Base-by-base conservation (phyloP, 2,113 vertebrate species). In the Bettongia penicillata region DNA sequence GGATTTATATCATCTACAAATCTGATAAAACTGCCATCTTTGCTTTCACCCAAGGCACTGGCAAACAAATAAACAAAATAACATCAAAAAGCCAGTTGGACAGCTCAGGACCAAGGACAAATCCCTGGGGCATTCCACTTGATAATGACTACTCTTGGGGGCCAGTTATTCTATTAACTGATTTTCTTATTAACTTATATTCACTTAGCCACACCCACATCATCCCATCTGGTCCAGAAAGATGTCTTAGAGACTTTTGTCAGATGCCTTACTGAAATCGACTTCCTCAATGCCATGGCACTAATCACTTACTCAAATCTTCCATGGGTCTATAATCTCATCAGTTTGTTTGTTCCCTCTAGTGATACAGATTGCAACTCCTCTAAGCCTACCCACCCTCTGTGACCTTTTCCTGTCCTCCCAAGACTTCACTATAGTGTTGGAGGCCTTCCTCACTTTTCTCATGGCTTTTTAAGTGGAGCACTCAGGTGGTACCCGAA, bases 401-500 rank as follows among this genome's bases (percentile, higher is more conserved):
- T 43, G 7, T 84, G 19, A 43, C n/a, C 43, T 84, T 19, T 22
- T 4, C n/a, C 22, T 19, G 14, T 84, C n/a, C 7, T 84, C n/a
- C 16, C n/a, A 43, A 84, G 68, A 43, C 19, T 43, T 43, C 68
- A 43, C 7, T n/a, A 43, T 43, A 22, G 19, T 84, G 19, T 19
- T 84, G 19, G n/a, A 84, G n/a, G 68, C n/a, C 37, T 43, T 77
- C 37, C 19, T 43, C n/a, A 84, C 2, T 84, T 31, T 84, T 84
- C 68, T 77, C 37, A 1, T 23, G 16, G 43, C 5, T 84, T 84
- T 23, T 16, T 6, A 68, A 68, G 1, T 84, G 19, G 19, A 84
- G 2, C 0, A 43, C n/a, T 43, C 7, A 23, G 7, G 2, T 7
- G 2, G 2, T 43, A 2, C 16, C 68, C 19, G 6, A 23, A 23